phyloP scores from a whole-genome alignment of 2,888 invertebrate genomes.

The Hetaerina titia region DNA sequence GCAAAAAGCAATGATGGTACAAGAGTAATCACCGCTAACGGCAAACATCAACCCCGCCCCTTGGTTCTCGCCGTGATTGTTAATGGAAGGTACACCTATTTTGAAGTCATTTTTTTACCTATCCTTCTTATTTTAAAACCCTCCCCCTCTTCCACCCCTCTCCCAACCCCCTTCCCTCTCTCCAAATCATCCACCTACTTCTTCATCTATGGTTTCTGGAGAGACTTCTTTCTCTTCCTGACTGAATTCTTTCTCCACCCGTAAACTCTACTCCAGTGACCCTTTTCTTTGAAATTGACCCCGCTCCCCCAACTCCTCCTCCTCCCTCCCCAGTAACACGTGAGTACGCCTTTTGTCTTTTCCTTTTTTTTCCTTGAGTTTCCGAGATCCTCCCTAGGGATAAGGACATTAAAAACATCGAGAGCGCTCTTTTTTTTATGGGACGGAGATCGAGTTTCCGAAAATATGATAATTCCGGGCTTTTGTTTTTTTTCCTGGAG shows the following conservation, averaged over 20 bases:
- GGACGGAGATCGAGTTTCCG: neutral
- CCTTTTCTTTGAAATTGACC: neutral
- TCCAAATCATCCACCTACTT: neutral
- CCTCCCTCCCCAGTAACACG: neutral
- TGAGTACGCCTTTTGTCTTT: neutral
- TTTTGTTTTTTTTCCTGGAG: neutral
- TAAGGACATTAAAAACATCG: neutral
- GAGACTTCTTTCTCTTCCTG: neutral
- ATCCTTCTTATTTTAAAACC: neutral
- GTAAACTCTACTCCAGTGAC: conserved; percentile 12
- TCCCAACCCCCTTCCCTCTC: neutral
- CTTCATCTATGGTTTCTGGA: neutral
- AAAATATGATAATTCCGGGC: neutral
- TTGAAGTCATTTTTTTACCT: too few relatives aligned
- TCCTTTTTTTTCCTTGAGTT: neutral
- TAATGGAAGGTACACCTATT: too few relatives aligned
- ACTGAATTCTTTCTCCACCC: neutral
- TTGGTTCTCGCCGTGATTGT: too few relatives aligned
- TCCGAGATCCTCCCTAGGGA: neutral
- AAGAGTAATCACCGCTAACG: too few relatives aligned
- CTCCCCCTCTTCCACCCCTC: neutral
- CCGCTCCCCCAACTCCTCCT: neutral
- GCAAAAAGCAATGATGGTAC: too few relatives aligned
- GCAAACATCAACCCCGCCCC: too few relatives aligned
- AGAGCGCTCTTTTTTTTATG: neutral